phyloP scores from a whole-genome alignment of 2,888 invertebrate species.

The Augiades crinisus region DNA sequence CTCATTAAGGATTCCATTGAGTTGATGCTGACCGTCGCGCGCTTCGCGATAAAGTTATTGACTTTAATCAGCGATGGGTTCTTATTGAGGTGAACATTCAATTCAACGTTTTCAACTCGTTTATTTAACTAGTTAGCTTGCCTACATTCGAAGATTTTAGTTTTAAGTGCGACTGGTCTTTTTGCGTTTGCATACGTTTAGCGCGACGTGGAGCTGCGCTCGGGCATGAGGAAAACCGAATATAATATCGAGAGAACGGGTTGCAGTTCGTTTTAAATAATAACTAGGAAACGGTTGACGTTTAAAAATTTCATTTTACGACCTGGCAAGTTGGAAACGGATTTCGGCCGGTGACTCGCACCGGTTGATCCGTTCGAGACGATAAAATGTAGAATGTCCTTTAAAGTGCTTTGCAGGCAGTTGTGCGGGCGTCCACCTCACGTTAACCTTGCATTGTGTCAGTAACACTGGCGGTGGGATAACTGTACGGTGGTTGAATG shows the following conservation, averaged over 20 bases:
- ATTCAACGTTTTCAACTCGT: slow-evolving; percentile 23
- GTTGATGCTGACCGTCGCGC: slow-evolving; percentile 27
- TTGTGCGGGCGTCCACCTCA: slow-evolving; percentile 67
- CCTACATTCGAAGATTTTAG: slow-evolving; percentile 15
- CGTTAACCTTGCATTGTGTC: slow-evolving; percentile 73
- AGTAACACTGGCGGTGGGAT: slow-evolving; percentile 66
- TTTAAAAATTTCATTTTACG: slow-evolving; percentile 39
- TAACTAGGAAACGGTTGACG: slow-evolving; percentile 48
- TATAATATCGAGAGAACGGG: slow-evolving; percentile 19
- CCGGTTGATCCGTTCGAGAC: slow-evolving; percentile 47
- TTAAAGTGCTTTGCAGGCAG: slow-evolving; percentile 53
- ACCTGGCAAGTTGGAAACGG: slow-evolving; percentile 39
- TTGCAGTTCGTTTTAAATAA: slow-evolving; percentile 41
- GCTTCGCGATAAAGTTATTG: slow-evolving; percentile 24
- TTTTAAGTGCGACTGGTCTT: slow-evolving; percentile 11
- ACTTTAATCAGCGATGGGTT: slow-evolving; percentile 25
- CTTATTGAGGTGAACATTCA: slow-evolving; percentile 26
- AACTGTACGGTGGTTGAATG: slow-evolving; percentile 69
- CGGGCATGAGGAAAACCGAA: slow-evolving; percentile 24
- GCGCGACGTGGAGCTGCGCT: slow-evolving; percentile 5
- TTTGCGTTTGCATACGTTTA: slow-evolving; percentile 14
- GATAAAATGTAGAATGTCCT: slow-evolving; percentile 57
- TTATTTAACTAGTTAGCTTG: slow-evolving; percentile 23
- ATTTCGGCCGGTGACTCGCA: slow-evolving; percentile 47
- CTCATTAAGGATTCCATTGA: slow-evolving; percentile 54